A percentile compares a stretch with the other conserved stretches of the same genome.
These are phyloP conservation scores for Caenorhabditis uteleia DNA, from an alignment of 2,888 invertebrate species.

Conservation along the genomic window DNA sequence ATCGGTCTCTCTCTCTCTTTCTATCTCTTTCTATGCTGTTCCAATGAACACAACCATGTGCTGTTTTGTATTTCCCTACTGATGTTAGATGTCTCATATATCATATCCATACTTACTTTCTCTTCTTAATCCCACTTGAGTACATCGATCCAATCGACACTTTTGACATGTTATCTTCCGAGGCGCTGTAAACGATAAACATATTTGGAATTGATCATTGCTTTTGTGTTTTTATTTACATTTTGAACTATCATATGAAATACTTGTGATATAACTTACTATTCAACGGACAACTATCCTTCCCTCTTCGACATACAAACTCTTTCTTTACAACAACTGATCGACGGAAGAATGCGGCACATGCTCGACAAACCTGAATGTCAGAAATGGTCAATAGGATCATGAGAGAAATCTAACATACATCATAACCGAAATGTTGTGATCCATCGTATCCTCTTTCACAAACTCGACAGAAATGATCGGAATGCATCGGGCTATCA, in stretches of 20 bases:
- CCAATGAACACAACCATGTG: conserved; percentile 13
- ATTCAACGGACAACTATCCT: conserved; percentile 28
- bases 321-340: conserved; percentile 27
- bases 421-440: conserved; percentile 39
- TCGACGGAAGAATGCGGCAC: conserved; percentile 40
- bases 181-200: conserved; percentile 21
- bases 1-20: too few species aligned
- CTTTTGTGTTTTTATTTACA: neutral
- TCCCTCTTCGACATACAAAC: conserved; percentile 37
- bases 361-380: conserved; percentile 40
- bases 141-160: conserved; percentile 38
- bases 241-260: neutral
- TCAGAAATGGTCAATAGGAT: too few species aligned
- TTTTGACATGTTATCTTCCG: conserved; percentile 41
- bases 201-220: conserved; percentile 13
- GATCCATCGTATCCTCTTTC: conserved; percentile 36
- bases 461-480: conserved; percentile 38
- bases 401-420: conserved; percentile 8
- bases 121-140: conserved; percentile 26
- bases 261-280: conserved; percentile 30
- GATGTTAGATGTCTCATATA: conserved; percentile 20
- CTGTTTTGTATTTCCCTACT: neutral
- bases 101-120: conserved; percentile 23
- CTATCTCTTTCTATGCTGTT: too few species aligned
- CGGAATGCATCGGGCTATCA: too few species aligned